Evolutionary conservation across 1,140 invertebrate genomes (phyloP), one percentile per base, ranked within the genome.

Genomic region (Danaus plexippus): DNA sequence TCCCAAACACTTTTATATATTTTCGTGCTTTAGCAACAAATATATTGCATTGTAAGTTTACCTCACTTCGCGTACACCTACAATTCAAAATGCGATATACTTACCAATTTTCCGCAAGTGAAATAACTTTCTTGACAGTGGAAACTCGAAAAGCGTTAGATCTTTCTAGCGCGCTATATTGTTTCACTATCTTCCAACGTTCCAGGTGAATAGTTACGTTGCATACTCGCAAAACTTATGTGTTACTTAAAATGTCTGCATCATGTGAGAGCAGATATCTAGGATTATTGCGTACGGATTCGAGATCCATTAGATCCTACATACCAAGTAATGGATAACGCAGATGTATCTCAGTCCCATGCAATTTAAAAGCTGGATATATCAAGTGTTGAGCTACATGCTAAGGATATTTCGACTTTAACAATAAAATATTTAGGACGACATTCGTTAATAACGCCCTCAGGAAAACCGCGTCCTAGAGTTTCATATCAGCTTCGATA

Each of bases 371-470:
- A 73, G 67, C 70, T 67, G 70, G 66, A 74, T 67, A 32, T 32
- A 63, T 71, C 71, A 75, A 73, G 65, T 69, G 71, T 63, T 59
- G 61, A 64, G 70, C 74, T 61, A 58, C 57, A 63, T 54, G 71
- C 66, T 67, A 75, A 41, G 59, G 66, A 64, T 80, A 76, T 80
- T 79, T 80, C 66, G 68, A 82, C 80, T 76, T 72, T 82, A 81
- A 73, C 74, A 75, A 80, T 82, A 66, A 82, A 82, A 83, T 80
- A 80, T 82, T 82, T 85, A 85, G 77, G 68, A 71, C 71, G 74
- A 83, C 75, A 84, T 83, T 86, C 73, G 80, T 83, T 80, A 79
- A 77, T 70, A 80, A 75, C 70, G 64, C 74, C 67, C 75, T 80
- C 74, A 55, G 63, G 74, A 78, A 74, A 57, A 73, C 71, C 77